Evolutionary conservation across 2,113 vertebrate species (phyloP).

Genomic region (Stomatorhinus ivindoensis): DNA sequence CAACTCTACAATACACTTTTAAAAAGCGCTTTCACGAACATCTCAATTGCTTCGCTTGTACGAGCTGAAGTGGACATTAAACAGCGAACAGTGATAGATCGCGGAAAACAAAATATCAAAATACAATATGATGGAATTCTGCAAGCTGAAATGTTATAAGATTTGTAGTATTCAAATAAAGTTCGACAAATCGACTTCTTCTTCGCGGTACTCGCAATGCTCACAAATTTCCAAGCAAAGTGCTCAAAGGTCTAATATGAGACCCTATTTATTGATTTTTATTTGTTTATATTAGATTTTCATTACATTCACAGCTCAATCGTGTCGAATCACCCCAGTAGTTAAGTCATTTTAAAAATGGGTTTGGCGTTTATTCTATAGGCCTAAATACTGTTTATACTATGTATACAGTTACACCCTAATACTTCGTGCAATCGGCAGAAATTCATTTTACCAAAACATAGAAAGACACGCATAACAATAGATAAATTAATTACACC

Average conservation of each 20-base stretch:
- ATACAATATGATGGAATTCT: neutral
- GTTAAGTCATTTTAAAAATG: neutral
- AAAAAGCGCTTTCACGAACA: constrained; percentile 16
- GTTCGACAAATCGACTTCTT: neutral
- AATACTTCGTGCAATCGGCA: neutral
- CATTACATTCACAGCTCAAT: neutral
- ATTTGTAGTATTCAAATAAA: neutral
- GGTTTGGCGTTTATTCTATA: neutral
- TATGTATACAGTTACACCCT: neutral
- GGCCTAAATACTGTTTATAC: neutral
- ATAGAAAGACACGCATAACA: neutral
- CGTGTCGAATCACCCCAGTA: neutral
- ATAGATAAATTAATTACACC: neutral
- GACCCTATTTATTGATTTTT: neutral
- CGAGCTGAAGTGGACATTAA: neutral
- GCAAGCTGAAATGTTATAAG: neutral
- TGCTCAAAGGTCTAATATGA: neutral
- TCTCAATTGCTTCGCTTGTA: constrained; percentile 13
- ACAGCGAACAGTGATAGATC: neutral
- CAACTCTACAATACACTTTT: constrained; percentile 4
- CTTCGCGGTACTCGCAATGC: neutral
- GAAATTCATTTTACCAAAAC: neutral
- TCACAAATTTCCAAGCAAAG: neutral
- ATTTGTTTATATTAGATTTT: neutral
- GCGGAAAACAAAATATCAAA: neutral